These are phyloP conservation scores for Parnassius glacialis DNA, from an alignment of 2,888 invertebrate genomes.

Conservation along the genomic window DNA sequence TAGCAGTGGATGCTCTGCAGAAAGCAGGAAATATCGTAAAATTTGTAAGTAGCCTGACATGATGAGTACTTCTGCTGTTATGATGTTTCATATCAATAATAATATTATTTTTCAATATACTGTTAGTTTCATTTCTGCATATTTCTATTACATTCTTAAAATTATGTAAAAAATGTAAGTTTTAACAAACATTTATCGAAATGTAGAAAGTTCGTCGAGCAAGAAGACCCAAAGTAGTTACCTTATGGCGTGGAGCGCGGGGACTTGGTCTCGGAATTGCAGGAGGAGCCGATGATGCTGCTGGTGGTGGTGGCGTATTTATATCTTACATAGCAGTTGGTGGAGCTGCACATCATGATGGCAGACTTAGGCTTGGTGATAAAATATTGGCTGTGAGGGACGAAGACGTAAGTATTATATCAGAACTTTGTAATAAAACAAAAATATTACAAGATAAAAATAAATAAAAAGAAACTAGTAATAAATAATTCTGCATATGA, in stretches of 20 bases:
- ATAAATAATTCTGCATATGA: too few relatives aligned
- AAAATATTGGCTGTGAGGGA: slow-evolving; percentile 76
- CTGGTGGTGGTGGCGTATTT: slow-evolving; percentile 74
- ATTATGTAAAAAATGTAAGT: too few relatives aligned
- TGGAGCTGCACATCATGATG: slow-evolving; percentile 73
- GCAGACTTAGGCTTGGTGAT: slow-evolving; percentile 74
- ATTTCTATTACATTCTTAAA: too few relatives aligned
- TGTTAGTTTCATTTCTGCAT: neutral
- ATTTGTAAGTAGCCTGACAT: slow-evolving; percentile 83
- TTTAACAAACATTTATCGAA: neutral
- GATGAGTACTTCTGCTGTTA: neutral
- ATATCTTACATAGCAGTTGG: slow-evolving; percentile 75
- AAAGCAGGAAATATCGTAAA: slow-evolving; percentile 96
- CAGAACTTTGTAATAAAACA: neutral
- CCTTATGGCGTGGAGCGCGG: slow-evolving; percentile 68
- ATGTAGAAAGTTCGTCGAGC: slow-evolving; percentile 68
- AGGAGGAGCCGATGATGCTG: slow-evolving; percentile 73
- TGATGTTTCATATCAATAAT: neutral
- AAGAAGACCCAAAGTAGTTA: slow-evolving; percentile 68
- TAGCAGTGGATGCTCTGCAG: slow-evolving; percentile 97
- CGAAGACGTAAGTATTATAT: slow-evolving; percentile 61
- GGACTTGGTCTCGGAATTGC: slow-evolving; percentile 74
- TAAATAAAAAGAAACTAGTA: too few relatives aligned
- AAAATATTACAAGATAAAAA: too few relatives aligned
- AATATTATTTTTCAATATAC: neutral